Evolutionary conservation across 2,113 vertebrate genomes (phyloP).

Genomic region (Corythaeola cristata): DNA sequence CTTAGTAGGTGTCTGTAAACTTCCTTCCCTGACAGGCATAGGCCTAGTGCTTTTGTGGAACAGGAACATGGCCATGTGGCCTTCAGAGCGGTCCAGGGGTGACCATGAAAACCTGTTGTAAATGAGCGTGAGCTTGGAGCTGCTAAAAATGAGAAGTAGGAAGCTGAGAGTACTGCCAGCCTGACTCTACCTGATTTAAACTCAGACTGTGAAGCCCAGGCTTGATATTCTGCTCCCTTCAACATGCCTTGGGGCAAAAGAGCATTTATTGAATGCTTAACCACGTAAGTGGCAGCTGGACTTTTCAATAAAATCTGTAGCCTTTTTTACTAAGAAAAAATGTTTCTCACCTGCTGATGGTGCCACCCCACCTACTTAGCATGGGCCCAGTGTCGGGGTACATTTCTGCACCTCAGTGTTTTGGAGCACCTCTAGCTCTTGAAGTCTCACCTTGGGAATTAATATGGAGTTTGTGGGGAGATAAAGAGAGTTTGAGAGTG

Average conservation of each 20-base stretch:
- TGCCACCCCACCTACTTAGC: background rate
- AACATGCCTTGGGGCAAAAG: background rate
- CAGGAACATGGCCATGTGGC: fast-evolving
- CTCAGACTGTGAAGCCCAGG: background rate
- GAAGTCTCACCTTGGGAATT: background rate
- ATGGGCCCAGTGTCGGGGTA: fast-evolving
- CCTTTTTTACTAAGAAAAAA: background rate
- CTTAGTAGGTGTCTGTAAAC: background rate
- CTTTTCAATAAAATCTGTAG: background rate
- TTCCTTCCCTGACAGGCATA: fast-evolving
- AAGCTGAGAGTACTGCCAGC: background rate
- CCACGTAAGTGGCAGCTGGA: background rate
- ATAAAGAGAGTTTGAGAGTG: background rate
- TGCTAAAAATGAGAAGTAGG: background rate
- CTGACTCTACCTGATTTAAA: background rate
- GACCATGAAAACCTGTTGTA: background rate
- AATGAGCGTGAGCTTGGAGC: background rate
- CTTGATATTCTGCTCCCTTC: background rate
- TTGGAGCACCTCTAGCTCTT: background rate
- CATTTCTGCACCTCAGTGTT: background rate
- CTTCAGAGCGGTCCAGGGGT: background rate
- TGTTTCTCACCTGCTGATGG: background rate
- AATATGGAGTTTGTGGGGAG: fast-evolving
- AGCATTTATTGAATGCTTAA: background rate
- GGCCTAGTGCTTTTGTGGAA: background rate